Evolutionary conservation across 2,888 invertebrate species (phyloP), one percentile per base, ranked within the genome.

Genomic region (Nomada flava): DNA sequence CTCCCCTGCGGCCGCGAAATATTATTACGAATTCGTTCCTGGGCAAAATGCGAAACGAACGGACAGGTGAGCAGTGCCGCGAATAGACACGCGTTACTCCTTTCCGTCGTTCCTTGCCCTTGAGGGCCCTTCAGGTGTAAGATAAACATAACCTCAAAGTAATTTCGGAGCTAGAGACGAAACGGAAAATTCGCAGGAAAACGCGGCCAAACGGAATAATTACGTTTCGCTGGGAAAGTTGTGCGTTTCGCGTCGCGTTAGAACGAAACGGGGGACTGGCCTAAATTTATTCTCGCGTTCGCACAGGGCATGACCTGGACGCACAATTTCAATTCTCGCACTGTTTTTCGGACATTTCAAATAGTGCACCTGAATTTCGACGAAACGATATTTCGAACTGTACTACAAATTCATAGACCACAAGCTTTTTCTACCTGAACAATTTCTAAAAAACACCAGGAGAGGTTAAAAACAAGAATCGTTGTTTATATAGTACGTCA

Each of bases 401-500:
- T 55, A 63, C 42, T 50, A 18, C 4, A 26, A 79, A 76, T 20
- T 47, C 42, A 50, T 23, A 36, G 13, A 55, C n/a, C 20, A 65
- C 67, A 36, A 67, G 44, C 70, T 65, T 82, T 20, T 68, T 77
- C 60, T 67, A 70, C 57, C 64, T 57, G 53, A 60, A 74, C 50
- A 44, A 89, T 87, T 88, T 83, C 87, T 85, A 69, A 18, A 53
- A 69, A 60, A 80, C 88, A 70, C 83, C 83, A 67, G 84, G 80
- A 89, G 88, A 92, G 92, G 92, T 92, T 92, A 92, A 90, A 91
- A 84, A 72, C 85, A 84, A 87, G 50, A 86, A 86, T 88, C 88
- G 91, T 92, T 92, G 92, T 92, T 92, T 92, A 92, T 91, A 89
- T 90, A 88, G 84, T 82, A 84, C 85, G 86, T 80, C 91, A 86